Evolutionary conservation across 2,888 invertebrate genomes (phyloP), one percentile per base, ranked within the genome.

Genomic region (Lycaena phlaeas): DNA sequence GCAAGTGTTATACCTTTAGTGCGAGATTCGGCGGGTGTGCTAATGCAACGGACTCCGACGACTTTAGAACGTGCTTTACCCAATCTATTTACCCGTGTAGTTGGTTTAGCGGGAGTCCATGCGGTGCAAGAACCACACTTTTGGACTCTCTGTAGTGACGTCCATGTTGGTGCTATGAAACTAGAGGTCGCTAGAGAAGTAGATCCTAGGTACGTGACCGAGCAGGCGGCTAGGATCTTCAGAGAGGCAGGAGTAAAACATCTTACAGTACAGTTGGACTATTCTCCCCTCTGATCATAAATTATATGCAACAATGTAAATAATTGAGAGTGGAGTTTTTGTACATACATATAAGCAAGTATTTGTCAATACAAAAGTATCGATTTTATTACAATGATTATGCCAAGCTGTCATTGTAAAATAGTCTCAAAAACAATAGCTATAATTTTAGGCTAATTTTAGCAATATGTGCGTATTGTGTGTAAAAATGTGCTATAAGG

Each of bases 91-190:
- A 93, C 95, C 60, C 92, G 94, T 59, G 92, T 95, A 54, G 93
- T 93, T 34, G 92, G 96, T 47, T 74, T 98, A 41, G 94, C 96
- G 6, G 98, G 97, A 3, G 97, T 98, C 11, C 95, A 96, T 67
- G 94, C 96, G 44, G 95, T 98, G 7, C 97, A 97, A 63, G 97
- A 98, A 59, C 97, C 97, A 2, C 98, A 98, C 68, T 98, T 98
- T 77, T 98, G 98, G 98, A 98, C 98, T 9, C 86, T 98, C 46
- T 97, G 97, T 71, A 96, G 95, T 65, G 96, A 97, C 56, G 90
- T 94, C 43, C 96, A 92, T 68, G 92, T 97, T 1, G 98, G 98
- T 50, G 94, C 94, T 51, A 79, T 98, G 40, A 98, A 98, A 79
- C 77, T 98, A 40, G 98, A 98, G 76, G 97, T 98, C n/a, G 92